A percentile compares a stretch with the other conserved stretches of the same genome.
phyloP scores from a whole-genome alignment of 2,888 invertebrate species.

The Leptopterna dolabrata region DNA sequence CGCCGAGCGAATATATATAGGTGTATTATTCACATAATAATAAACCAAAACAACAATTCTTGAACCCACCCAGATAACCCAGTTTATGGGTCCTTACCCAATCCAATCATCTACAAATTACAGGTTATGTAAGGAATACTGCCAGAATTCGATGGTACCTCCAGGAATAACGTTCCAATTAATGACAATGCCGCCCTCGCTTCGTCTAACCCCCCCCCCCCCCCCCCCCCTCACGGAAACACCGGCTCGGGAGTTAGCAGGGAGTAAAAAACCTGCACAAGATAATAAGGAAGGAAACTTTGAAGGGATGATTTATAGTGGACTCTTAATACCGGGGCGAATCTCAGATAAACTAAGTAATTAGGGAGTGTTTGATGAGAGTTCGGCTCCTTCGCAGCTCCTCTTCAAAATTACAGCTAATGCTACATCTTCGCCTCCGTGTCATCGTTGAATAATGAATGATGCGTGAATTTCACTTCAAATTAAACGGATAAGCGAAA shows the following conservation, averaged over 20 bases:
- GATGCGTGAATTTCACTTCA: too few relatives aligned
- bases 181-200: background rate
- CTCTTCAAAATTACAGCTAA: background rate
- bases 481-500: too few relatives aligned
- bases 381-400: background rate
- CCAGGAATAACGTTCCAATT: background rate
- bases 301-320: constrained; percentile 43
- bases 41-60: too few relatives aligned
- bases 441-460: background rate
- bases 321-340: constrained; percentile 43
- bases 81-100: too few relatives aligned
- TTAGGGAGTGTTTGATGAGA: constrained; percentile 40
- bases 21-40: too few relatives aligned
- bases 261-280: constrained; percentile 28
- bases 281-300: constrained; percentile 40
- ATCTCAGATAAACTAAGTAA: constrained; percentile 51
- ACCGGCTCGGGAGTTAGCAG: background rate
- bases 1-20: too few relatives aligned
- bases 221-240: background rate
- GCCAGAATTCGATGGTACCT: background rate
- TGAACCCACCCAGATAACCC: too few relatives aligned
- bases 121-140: background rate
- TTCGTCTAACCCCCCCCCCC: background rate
- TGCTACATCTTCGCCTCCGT: background rate
- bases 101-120: too few relatives aligned